A percentile compares a stretch with the other conserved stretches of the same genome.
phyloP scores from a whole-genome alignment of 1,140 invertebrate species.

The Mizuhopecten yessoensis region DNA sequence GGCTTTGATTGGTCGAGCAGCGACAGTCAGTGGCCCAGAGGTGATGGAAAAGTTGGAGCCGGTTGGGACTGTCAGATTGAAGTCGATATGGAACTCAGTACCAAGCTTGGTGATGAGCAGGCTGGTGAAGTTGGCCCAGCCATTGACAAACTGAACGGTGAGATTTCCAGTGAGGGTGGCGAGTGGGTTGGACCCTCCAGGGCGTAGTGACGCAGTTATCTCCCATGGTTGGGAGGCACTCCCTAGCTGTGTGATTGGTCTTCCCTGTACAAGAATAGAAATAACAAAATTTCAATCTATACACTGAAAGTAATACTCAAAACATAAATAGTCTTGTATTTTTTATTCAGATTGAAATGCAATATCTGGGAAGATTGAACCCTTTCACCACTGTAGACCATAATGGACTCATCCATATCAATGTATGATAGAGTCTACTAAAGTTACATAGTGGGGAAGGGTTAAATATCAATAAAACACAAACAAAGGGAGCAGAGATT shows the following conservation, averaged over 20 bases:
- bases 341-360: too few species aligned
- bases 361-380: too few species aligned
- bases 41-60: slow-evolving; percentile 63
- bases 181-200: slow-evolving; percentile 51
- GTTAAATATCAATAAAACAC: too few species aligned
- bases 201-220: slow-evolving; percentile 59
- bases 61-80: slow-evolving; percentile 61
- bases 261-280: too few species aligned
- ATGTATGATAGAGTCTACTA: too few species aligned
- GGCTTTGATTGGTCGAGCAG: slow-evolving; percentile 48
- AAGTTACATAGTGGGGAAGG: too few species aligned
- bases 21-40: slow-evolving; percentile 45
- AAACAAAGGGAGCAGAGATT: too few species aligned
- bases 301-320: too few species aligned
- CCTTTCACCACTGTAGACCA: too few species aligned
- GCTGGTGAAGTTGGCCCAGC: slow-evolving; percentile 70
- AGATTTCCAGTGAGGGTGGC: slow-evolving; percentile 60
- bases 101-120: slow-evolving; percentile 66
- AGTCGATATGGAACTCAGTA: slow-evolving; percentile 67
- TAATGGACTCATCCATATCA: too few species aligned
- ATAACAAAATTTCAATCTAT: neutral
- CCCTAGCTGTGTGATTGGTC: slow-evolving; percentile 61
- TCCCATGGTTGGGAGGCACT: slow-evolving; percentile 63
- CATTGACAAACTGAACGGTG: slow-evolving; percentile 64
- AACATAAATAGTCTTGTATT: too few species aligned